Conservation (phyloP, 2,888 invertebrate species). For the Sphaeridia pumilis region DNA sequence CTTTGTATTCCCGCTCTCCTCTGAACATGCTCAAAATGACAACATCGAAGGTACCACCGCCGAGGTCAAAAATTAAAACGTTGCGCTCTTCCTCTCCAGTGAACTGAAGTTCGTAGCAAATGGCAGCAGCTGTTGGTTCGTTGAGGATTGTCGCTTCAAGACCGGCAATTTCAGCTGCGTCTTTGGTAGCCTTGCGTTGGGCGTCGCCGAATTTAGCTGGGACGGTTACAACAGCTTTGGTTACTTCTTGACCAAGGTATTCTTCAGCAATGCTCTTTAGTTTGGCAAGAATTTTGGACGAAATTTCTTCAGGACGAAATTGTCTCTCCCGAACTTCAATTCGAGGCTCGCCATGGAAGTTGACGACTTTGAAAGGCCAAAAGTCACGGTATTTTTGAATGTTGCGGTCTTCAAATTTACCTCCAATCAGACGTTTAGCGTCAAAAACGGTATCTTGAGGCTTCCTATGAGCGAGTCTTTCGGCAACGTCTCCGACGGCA, state of each 20-base stretch:
- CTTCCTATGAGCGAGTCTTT: too few species aligned
- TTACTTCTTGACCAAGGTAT: not conserved
- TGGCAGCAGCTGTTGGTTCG: slow-evolving; percentile 8
- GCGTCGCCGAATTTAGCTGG: slow-evolving; percentile 9
- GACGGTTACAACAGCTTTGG: slow-evolving; percentile 5
- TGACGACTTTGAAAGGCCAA: slow-evolving; percentile 82
- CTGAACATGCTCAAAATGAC: not conserved
- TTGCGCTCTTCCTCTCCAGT: not conserved
- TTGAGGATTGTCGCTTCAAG: slow-evolving; percentile 6
- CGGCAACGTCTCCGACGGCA: too few species aligned
- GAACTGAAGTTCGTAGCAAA: not conserved
- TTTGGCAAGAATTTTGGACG: not conserved
- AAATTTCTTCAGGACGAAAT: slow-evolving; percentile 8
- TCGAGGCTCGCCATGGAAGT: slow-evolving; percentile 42
- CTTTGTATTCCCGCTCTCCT: not conserved
- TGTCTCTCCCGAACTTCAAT: not conserved
- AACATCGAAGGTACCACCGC: slow-evolving; percentile 10
- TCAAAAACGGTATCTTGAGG: slow-evolving; percentile 56
- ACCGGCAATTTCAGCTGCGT: slow-evolving; percentile 4
- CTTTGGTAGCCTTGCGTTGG: slow-evolving; percentile 6
- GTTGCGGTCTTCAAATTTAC: slow-evolving; percentile 72
- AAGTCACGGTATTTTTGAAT: slow-evolving; percentile 88
- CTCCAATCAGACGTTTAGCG: slow-evolving; percentile 85
- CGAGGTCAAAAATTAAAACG: slow-evolving; percentile 10
- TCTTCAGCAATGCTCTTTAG: slow-evolving; percentile 1